phyloP scores from a whole-genome alignment of 2,113 vertebrate genomes.

The Psilopsiagon aurifrons region DNA sequence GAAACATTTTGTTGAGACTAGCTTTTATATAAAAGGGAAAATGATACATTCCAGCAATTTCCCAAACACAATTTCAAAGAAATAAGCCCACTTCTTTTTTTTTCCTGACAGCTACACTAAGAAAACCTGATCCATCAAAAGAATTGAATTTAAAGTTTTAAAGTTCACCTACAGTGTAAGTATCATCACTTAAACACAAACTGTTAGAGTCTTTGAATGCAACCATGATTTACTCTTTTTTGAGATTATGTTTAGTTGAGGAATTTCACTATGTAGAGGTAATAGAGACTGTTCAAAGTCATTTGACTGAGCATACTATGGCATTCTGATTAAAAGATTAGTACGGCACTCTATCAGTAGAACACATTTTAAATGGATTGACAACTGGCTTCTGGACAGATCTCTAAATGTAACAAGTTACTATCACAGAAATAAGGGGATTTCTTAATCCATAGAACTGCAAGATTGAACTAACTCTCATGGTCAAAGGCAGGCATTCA shows the following conservation, averaged over 20 bases:
- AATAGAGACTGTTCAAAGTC: background rate
- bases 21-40: background rate
- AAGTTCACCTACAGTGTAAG: background rate
- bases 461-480: background rate
- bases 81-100: background rate
- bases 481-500: background rate
- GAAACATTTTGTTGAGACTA: background rate
- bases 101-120: background rate
- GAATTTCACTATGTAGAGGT: background rate
- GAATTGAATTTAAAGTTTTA: background rate
- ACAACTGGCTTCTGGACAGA: background rate
- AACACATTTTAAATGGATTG: background rate
- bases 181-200: background rate
- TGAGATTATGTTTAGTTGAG: background rate
- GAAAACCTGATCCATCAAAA: background rate
- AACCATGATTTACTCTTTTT: background rate
- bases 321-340: constrained; percentile 31
- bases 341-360: background rate
- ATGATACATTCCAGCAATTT: background rate
- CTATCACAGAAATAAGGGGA: background rate
- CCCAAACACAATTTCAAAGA: background rate
- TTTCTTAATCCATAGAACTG: background rate
- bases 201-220: background rate
- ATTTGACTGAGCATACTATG: background rate
- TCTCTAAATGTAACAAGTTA: background rate